Base-by-base conservation (phyloP, 2,888 invertebrate species). In the Megaustenia siamemsis region DNA sequence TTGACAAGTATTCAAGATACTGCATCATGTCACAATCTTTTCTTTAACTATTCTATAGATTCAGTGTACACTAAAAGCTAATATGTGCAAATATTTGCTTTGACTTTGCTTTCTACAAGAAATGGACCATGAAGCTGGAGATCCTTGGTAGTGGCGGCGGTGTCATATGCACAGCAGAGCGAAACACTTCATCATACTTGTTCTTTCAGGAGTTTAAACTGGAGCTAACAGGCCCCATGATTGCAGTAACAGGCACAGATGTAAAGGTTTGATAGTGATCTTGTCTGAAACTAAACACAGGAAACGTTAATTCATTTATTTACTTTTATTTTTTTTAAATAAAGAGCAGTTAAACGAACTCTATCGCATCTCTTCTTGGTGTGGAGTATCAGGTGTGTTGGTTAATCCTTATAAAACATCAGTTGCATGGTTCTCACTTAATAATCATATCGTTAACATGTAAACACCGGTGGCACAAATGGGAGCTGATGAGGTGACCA, bases 181-280 rank as follows among this genome's bases (percentile, higher is more conserved):
- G 84, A 79, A 49, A 49, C n/a, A n/a, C 56, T 24, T 21, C 84
- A 40, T 84, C 84, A 15, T 84, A 84, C 63, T 49, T 84, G 3
- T 84, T 73, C 49, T 84, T 84, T 43, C 35, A 84, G 73, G 79
- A 84, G 2, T 84, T 84, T 49, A 73, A 84, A 45, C 28, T 84
- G 63, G 84, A 84, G 40, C 79, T 84, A 12, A 79, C 79, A 35
- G 84, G 84, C n/a, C 79, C 84, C 45, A 60, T 63, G 45, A 79
- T 84, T 35, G 56, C 84, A 21, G 71, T 84, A 24, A 79, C 79
- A 68, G 79, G 79, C 5, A 73, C 79, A 8, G 84, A 84, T 28
- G 32, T 84, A 2, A 84, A 84, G 84, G 84, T 84, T 28, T 40
- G 73, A 71, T n/a, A 60, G 8, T 60, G 6, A 3, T 60, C 28